A percentile compares a stretch with the other conserved stretches of the same genome.
Conservation (phyloP, 2,113 vertebrate species). For the Chloropsis cyanopogon region DNA sequence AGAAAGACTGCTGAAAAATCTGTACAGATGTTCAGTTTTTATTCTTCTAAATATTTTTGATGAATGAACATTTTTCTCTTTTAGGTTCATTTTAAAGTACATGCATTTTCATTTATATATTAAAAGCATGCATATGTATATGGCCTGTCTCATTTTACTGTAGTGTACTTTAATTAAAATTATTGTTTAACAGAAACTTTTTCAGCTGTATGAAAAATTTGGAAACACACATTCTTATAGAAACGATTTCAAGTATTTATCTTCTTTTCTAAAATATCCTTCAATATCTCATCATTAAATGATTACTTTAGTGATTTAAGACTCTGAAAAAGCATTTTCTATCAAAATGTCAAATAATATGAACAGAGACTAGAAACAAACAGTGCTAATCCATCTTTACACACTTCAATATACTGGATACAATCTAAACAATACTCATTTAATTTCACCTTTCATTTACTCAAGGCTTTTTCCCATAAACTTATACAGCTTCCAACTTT, state of each 20-base stretch:
- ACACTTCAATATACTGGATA: conserved; percentile 1
- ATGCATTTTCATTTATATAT: not conserved
- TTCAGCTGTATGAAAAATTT: not conserved
- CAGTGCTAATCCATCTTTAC: conserved; percentile 2
- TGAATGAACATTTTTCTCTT: not conserved
- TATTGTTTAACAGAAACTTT: not conserved
- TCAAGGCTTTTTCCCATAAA: not conserved
- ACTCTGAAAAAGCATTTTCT: not conserved
- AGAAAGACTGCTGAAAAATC: not conserved
- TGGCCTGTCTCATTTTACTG: not conserved
- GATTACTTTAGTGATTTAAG: not conserved
- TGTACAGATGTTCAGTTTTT: not conserved
- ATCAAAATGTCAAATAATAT: conserved; percentile 34
- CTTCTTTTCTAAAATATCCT: not conserved
- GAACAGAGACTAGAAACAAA: conserved; percentile 1
- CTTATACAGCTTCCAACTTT: not conserved
- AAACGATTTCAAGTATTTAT: not conserved
- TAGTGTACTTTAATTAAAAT: not conserved
- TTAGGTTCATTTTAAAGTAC: not conserved
- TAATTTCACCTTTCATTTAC: conserved; percentile 32
- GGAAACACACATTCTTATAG: not conserved
- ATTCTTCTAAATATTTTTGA: not conserved
- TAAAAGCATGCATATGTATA: not conserved
- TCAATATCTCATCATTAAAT: not conserved
- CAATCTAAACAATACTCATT: conserved; percentile 20